Conservation (phyloP, 2,888 invertebrate genomes). For the Cataglyphis altisquamis region DNA sequence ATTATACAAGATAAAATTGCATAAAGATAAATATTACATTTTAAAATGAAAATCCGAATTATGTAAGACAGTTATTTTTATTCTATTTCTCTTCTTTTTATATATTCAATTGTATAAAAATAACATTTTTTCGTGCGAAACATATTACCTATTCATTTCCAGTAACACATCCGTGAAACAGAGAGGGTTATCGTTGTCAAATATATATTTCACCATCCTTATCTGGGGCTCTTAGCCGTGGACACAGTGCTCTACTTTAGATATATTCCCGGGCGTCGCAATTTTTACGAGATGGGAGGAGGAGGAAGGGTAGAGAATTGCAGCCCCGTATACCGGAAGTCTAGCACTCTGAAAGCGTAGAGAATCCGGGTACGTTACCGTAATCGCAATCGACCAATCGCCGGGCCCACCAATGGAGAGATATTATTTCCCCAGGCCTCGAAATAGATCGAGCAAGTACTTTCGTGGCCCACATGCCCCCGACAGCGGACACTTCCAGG, state of each 20-base stretch:
- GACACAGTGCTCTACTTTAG: conserved; percentile 63
- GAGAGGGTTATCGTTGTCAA: conserved; percentile 43
- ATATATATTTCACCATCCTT: conserved; percentile 61
- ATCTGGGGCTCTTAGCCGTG: conserved; percentile 62
- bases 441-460: conserved; percentile 79
- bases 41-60: background rate
- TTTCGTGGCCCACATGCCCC: conserved; percentile 75
- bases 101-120: background rate
- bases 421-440: conserved; percentile 80
- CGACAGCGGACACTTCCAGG: conserved; percentile 73
- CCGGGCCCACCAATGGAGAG: conserved; percentile 80
- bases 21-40: conserved; percentile 13
- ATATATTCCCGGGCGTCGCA: conserved; percentile 57
- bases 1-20: background rate
- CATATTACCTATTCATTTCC: conserved; percentile 2
- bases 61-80: background rate
- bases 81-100: background rate
- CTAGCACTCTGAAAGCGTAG: conserved; percentile 54
- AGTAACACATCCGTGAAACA: background rate
- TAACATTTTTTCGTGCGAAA: conserved; percentile 16
- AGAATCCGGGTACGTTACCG: conserved; percentile 57
- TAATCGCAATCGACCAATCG: conserved; percentile 77
- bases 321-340: conserved; percentile 68
- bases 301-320: background rate
- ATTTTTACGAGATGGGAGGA: conserved; percentile 50